Evolutionary conservation across 2,113 vertebrate species (phyloP), one percentile per base, ranked within the genome.

Genomic region (Gnathonemus echidnorhynchus): DNA sequence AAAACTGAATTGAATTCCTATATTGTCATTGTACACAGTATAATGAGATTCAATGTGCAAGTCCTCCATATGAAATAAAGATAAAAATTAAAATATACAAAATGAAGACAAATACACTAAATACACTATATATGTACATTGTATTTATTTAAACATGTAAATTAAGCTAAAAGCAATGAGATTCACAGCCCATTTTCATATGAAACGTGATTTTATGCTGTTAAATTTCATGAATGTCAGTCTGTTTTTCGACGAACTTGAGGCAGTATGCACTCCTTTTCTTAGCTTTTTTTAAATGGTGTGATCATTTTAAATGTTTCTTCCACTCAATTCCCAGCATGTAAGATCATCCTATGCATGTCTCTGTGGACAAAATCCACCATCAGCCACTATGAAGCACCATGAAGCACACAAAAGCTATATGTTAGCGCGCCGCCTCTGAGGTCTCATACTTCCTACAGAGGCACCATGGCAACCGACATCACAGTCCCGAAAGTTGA

Each of bases 391-490:
- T 53, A n/a, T 52, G 27, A 27, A 52, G 24, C 6, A 31, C 86
- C 17, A 31, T n/a, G 42, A 89, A 35, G 42, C 35, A 42, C 49
- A 27, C 35, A 27, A 11, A 80, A 56, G 11, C 39, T 89, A 86
- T 58, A 89, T 35, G 52, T 89, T 58, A 13, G 50, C 52, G 3
- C 52, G 19, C 80, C 10, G 24, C 35, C 42, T 31, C 49, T 52
- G 9, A 58, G 52, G 39, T 80, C 15, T 53, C 58, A 70, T 31
- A 21, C 39, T 80, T 87, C 48, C 27, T 56, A 70, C 48, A 48
- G 86, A 13, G 74, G 35, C 86, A 56, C 89, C 89, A 90, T 88
- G 86, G 89, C 89, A 90, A 90, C 89, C 11, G 31, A 80, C 85
- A 88, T 80, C 89, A 90, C 89, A 88, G 48, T 45, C 66, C 87